phyloP scores from a whole-genome alignment of 2,888 invertebrate species.

The Drosophila histrio region DNA sequence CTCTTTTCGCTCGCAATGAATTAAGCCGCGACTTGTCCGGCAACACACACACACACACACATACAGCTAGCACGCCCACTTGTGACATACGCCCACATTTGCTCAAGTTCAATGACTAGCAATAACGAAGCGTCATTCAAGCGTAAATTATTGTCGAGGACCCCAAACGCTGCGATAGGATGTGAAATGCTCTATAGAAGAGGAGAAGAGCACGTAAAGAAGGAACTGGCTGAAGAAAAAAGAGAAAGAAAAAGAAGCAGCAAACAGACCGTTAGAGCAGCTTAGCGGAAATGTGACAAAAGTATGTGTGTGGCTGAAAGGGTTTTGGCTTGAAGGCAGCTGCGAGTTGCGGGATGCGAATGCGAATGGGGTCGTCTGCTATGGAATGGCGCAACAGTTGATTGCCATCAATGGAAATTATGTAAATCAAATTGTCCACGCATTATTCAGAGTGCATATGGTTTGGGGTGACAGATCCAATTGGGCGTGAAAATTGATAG shows the following conservation, averaged over 20 bases:
- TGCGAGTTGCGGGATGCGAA: neutral
- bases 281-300: slow-evolving; percentile 52
- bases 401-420: slow-evolving; percentile 71
- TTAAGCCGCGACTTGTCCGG: slow-evolving; percentile 44
- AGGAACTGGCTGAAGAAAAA: neutral
- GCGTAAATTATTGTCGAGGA: slow-evolving; percentile 68
- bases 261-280: slow-evolving; percentile 22
- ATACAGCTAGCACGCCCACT: slow-evolving; percentile 12
- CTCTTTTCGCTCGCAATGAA: slow-evolving; percentile 28
- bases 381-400: slow-evolving; percentile 60
- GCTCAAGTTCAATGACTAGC: slow-evolving; percentile 76
- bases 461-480: slow-evolving; percentile 43
- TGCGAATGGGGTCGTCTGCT: neutral
- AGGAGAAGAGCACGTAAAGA: neutral
- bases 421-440: slow-evolving; percentile 74
- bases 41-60: slow-evolving; percentile 3
- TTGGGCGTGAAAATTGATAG: slow-evolving; percentile 57
- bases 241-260: neutral
- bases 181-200: neutral
- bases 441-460: slow-evolving; percentile 57
- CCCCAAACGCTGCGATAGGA: slow-evolving; percentile 33
- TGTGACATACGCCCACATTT: slow-evolving; percentile 43
- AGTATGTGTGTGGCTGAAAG: slow-evolving; percentile 29
- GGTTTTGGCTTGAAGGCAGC: slow-evolving; percentile 25
- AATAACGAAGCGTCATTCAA: slow-evolving; percentile 61